Percentiles rank a stretch among this genome's conserved stretches.
These are phyloP conservation scores for Ascaphus truei DNA, from an alignment of 2,113 vertebrate genomes.

Conservation along the genomic window DNA sequence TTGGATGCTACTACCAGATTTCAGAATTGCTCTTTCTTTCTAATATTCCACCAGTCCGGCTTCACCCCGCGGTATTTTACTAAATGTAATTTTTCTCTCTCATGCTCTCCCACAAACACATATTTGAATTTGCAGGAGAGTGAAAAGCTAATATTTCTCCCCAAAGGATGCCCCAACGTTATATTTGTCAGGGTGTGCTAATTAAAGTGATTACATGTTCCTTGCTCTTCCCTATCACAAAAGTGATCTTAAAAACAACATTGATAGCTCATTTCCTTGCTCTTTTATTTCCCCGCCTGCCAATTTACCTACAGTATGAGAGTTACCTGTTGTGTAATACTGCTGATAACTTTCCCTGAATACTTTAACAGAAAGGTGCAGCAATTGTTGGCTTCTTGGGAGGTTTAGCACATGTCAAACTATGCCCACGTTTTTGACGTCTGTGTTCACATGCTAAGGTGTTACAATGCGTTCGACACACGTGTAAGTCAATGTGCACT, in stretches of 20 bases:
- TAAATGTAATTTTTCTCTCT: no score
- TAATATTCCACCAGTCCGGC: no score
- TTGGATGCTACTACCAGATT: no score
- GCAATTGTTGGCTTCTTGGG: background rate
- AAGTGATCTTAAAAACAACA: background rate
- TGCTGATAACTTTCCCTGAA: background rate
- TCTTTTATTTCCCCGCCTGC: background rate
- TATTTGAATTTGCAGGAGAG: no score
- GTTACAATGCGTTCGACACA: background rate
- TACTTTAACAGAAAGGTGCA: background rate
- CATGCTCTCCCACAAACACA: no score
- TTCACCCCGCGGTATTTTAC: no score
- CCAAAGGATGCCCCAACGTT: no score
- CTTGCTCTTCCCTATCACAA: background rate
- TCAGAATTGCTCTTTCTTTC: no score
- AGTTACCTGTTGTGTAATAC: constrained; percentile 24
- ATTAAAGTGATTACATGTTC: background rate
- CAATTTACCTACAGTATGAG: background rate
- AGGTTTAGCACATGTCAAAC: background rate
- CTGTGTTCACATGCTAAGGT: background rate
- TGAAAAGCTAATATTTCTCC: no score
- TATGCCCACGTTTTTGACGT: background rate
- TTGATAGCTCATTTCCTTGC: background rate
- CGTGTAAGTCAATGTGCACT: background rate
- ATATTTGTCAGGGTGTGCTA: background rate